A percentile compares a stretch with the other conserved stretches of the same genome.
Conservation (phyloP, 2,888 invertebrate genomes). For the Drosophila maculinotata region DNA sequence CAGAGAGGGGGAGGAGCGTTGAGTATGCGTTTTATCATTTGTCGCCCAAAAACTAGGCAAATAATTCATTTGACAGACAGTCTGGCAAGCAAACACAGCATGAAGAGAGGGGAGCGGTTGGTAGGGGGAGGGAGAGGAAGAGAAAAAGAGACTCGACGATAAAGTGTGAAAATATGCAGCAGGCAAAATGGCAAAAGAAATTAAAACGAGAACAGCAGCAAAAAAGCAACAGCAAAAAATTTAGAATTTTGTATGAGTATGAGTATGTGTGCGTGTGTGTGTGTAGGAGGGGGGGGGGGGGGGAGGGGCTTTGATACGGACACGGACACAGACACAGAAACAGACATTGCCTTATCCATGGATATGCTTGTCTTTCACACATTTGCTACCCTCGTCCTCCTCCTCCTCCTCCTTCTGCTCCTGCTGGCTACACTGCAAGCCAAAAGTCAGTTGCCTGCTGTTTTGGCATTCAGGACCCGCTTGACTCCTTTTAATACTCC, state of each 20-base stretch:
- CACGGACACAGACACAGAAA: constrained; percentile 1
- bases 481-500: constrained; percentile 5
- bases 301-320: no score
- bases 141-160: constrained; percentile 31
- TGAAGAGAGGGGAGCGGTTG: neutral
- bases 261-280: constrained; percentile 11
- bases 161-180: constrained; percentile 79
- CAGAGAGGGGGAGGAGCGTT: neutral
- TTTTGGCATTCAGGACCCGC: constrained; percentile 23
- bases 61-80: constrained; percentile 80
- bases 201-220: constrained; percentile 66
- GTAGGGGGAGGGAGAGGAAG: neutral
- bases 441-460: constrained; percentile 65
- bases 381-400: neutral
- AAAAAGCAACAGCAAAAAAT: constrained; percentile 26
- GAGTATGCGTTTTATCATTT: constrained; percentile 50
- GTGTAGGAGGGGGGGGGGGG: constrained; percentile 8
- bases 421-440: constrained; percentile 24
- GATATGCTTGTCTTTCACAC: constrained; percentile 33
- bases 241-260: neutral
- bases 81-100: constrained; percentile 46
- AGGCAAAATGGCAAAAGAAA: constrained; percentile 71
- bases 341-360: constrained; percentile 26
- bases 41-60: constrained; percentile 79
- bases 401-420: neutral